Conservation (phyloP, 2,113 vertebrate genomes). For the Dasypus novemcinctus region DNA sequence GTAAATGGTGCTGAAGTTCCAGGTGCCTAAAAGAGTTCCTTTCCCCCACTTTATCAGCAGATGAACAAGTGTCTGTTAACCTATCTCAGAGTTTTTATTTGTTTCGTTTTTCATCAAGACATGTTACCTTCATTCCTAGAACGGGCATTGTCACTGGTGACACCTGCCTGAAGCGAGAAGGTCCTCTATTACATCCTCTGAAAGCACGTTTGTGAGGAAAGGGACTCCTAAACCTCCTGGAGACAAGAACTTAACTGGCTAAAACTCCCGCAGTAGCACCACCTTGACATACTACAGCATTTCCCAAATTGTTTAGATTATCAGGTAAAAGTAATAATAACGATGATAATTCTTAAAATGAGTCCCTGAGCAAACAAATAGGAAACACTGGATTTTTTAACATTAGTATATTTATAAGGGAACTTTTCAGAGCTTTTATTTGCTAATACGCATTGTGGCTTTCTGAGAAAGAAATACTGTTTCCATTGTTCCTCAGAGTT, state of each 20-base stretch:
- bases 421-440: background rate
- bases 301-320: background rate
- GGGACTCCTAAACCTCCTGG: no score
- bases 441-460: background rate
- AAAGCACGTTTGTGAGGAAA: background rate
- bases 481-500: background rate
- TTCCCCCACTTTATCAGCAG: background rate
- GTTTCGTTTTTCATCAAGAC: background rate
- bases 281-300: background rate
- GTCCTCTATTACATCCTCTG: background rate
- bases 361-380: background rate
- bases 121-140: background rate
- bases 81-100: background rate
- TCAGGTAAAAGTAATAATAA: background rate
- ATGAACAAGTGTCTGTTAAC: background rate
- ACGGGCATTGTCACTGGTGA: background rate
- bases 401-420: background rate
- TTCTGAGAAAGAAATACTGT: background rate
- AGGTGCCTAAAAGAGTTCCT: background rate
- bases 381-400: background rate
- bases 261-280: background rate
- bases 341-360: background rate
- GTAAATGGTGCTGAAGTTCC: background rate
- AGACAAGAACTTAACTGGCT: background rate
- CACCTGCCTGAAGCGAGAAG: background rate